A percentile compares a stretch with the other conserved stretches of the same genome.
phyloP scores from a whole-genome alignment of 2,888 invertebrate species.

The Hofmannophila pseudospretella region DNA sequence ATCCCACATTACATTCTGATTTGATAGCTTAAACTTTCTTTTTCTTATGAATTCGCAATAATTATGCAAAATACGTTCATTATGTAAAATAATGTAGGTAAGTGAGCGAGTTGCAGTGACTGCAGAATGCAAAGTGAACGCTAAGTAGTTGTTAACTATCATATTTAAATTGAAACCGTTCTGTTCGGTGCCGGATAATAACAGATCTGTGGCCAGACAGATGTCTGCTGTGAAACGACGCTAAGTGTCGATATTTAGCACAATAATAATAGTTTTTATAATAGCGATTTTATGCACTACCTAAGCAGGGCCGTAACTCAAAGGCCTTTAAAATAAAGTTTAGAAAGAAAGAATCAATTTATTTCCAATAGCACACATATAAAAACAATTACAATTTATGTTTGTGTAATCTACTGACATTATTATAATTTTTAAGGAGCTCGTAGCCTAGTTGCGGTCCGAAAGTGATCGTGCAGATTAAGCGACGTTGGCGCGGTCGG shows the following conservation, averaged over 20 bases:
- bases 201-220: neutral
- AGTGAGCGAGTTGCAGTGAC: slow-evolving; percentile 5
- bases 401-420: no score
- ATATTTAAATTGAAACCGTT: slow-evolving; percentile 5
- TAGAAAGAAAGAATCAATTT: no score
- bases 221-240: neutral
- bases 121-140: slow-evolving; percentile 6
- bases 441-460: no score
- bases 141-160: slow-evolving; percentile 9
- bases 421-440: no score
- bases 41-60: slow-evolving; percentile 47
- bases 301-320: no score
- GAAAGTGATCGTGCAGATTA: no score
- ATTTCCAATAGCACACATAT: no score
- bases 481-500: no score
- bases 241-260: slow-evolving; percentile 2
- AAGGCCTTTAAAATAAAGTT: no score
- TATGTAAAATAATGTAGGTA: slow-evolving; percentile 20
- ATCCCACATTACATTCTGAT: slow-evolving; percentile 13
- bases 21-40: slow-evolving; percentile 31
- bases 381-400: no score
- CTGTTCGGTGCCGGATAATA: neutral
- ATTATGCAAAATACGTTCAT: slow-evolving; percentile 41
- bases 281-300: no score
- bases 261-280: neutral